Evolutionary conservation across 2,113 vertebrate genomes (phyloP).

Genomic region (Megaleporinus macrocephalus): DNA sequence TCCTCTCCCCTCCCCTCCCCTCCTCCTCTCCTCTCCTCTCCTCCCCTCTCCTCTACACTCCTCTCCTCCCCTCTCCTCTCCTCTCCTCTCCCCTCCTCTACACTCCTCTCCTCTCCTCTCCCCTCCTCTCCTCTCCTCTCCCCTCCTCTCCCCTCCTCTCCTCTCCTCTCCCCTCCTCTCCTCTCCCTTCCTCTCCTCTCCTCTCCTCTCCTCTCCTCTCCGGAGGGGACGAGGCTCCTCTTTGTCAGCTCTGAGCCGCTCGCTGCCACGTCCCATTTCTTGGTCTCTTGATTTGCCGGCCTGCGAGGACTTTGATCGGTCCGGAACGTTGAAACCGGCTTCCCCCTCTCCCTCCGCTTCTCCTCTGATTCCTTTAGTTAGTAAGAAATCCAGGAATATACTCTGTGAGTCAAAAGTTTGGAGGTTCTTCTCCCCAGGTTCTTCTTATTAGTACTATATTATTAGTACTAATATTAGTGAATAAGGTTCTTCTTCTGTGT

Average conservation of each 20-base stretch:
- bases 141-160: conserved; percentile 53
- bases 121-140: conserved; percentile 21
- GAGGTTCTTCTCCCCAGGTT: too few species aligned
- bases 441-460: too few species aligned
- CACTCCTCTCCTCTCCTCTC: conserved; percentile 48
- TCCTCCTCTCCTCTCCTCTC: conserved; percentile 36
- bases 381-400: too few species aligned
- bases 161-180: conserved; percentile 29
- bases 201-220: neutral
- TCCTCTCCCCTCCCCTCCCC: conserved; percentile 15
- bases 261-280: neutral
- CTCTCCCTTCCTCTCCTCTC: conserved; percentile 51
- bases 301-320: neutral
- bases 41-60: conserved; percentile 51
- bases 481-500: too few species aligned
- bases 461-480: too few species aligned
- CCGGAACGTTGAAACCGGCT: neutral
- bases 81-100: conserved; percentile 46
- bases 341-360: too few species aligned
- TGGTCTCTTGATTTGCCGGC: neutral
- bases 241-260: neutral
- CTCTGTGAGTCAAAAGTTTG: too few species aligned
- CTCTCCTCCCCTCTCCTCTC: conserved; percentile 29
- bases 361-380: neutral
- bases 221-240: neutral